Base-by-base conservation (phyloP, 2,888 invertebrate genomes). In the Ptychoptera contaminata region DNA sequence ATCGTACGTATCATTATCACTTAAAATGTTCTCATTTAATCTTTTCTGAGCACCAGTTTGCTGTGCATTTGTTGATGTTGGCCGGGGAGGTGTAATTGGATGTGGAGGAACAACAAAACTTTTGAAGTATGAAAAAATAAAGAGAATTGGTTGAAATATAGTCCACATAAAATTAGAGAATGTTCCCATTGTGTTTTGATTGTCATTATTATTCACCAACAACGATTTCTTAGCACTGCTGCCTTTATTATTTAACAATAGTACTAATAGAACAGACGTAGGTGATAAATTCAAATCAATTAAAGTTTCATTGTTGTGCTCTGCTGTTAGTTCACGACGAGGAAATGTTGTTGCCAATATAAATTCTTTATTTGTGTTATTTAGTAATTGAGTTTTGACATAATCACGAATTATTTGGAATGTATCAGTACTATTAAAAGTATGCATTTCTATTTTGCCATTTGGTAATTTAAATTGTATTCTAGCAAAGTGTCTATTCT, bases 261-360 rank as follows among this genome's bases (percentile, higher is more conserved):
- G 53, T 40, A 56, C 49, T 46, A 65, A 54, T 14, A 64, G 52
- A 15, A 87, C 87, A 43, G 88, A 86, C 34, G 85, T 81, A 23
- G 90, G 90, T 41, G 85, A 85, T 57, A 90, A 66, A 58, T 86
- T 86, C 77, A 96, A 70, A 50, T 77, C 71, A 53, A 82, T 82
- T 52, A 96, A 67, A 0, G 94, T 88, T 58, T 80, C 83, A 47
- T 87, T 83, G 65, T 87, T 93, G 60, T 96, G 94, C 3, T 90
- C 90, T 10, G 70, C 73, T 1, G 74, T 70, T 60, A 92, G 96
- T 43, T 91, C 76, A 67, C 85, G 88, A 57, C 79, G 80, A 8
- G 96, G 94, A 67, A 91, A 96, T 56, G 77, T 81, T 2, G 91
- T 93, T 48, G 84, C 83, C 47, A 92, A 67, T 0, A 75, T 70